phyloP scores from a whole-genome alignment of 2,113 vertebrate species.

The Toxotes jaculatrix region DNA sequence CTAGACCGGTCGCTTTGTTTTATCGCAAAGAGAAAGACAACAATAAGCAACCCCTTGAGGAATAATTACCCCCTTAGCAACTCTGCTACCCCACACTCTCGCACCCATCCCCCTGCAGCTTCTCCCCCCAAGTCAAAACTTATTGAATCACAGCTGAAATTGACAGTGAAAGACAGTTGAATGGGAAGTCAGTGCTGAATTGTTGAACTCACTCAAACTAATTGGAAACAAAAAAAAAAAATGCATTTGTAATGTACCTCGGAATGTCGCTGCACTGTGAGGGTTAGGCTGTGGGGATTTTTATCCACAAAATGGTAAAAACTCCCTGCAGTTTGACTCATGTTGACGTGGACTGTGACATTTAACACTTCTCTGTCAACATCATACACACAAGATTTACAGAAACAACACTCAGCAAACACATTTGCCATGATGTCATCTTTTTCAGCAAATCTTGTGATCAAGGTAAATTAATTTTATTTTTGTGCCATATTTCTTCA shows the following conservation, averaged over 20 bases:
- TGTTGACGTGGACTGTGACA: slow-evolving; percentile 36
- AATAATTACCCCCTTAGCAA: slow-evolving; percentile 67
- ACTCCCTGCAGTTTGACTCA: slow-evolving; percentile 38
- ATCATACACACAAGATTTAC: background rate
- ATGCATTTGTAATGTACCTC: background rate
- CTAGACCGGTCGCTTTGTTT: slow-evolving; percentile 64
- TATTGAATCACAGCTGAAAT: slow-evolving; percentile 54
- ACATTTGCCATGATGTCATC: slow-evolving; percentile 26
- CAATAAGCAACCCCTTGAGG: slow-evolving; percentile 72
- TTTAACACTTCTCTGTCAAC: slow-evolving; percentile 55
- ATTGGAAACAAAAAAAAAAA: slow-evolving; percentile 31
- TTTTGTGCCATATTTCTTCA: background rate
- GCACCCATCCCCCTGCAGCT: slow-evolving; percentile 33
- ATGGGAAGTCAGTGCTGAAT: slow-evolving; percentile 65
- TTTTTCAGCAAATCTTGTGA: background rate
- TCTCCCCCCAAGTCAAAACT: slow-evolving; percentile 20
- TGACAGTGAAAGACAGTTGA: slow-evolving; percentile 64
- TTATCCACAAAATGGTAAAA: slow-evolving; percentile 19
- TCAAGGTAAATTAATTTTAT: background rate
- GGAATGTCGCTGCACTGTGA: slow-evolving; percentile 36
- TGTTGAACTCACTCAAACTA: slow-evolving; percentile 32
- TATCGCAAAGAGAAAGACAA: slow-evolving; percentile 60
- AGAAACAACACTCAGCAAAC: slow-evolving; percentile 19
- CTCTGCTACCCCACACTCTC: slow-evolving; percentile 28
- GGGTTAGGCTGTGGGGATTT: slow-evolving; percentile 37